Base-by-base conservation (phyloP, 1,140 invertebrate species). In the Neuroterus valhalla region DNA sequence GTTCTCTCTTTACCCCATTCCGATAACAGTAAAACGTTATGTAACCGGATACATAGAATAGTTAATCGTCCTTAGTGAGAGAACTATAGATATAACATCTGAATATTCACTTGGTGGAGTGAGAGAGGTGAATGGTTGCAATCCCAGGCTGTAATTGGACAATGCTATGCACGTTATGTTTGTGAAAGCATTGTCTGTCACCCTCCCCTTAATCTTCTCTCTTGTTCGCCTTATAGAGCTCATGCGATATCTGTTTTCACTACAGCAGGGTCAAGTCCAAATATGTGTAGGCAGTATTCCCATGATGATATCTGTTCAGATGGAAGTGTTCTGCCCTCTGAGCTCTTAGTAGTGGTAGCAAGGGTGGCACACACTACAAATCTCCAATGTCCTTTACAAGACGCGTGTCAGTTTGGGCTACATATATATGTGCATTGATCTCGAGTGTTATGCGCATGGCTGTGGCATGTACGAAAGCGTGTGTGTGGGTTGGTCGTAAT, bases 81-180 rank as follows among this genome's bases (percentile, higher is more conserved):
- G 23, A 10, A 19, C 1, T 19, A 21, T 11, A 23, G 50, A 26
- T 52, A 52, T 52, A 19, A 12, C 19, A 52, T 52, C 50, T 52
- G 19, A 21, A 52, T 21, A 11, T 26, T 17, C 17, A 17, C 8
- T 8, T 15, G 14, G 45, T 19, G 38, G 5, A 15, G 66, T 19
- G 3, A 17, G 71, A 46, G 62, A n/a, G 48, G 31, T 21, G 31
- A 21, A 17, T 52, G 19, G 19, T 52, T 19, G 55, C 70, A 62
- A 81, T 73, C 48, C 44, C 66, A 17, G 67, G 19, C 26, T 23
- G 74, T 75, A 73, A 80, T 81, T 83, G 70, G 68, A 74, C 75
- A 76, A 76, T 78, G 69, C 55, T 80, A 81, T 80, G 81, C 76
- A 72, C 80, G 76, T 81, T 83, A 81, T 80, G 81, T 80, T 78